phyloP scores from a whole-genome alignment of 2,888 invertebrate species.

The Tenodera sinensis region DNA sequence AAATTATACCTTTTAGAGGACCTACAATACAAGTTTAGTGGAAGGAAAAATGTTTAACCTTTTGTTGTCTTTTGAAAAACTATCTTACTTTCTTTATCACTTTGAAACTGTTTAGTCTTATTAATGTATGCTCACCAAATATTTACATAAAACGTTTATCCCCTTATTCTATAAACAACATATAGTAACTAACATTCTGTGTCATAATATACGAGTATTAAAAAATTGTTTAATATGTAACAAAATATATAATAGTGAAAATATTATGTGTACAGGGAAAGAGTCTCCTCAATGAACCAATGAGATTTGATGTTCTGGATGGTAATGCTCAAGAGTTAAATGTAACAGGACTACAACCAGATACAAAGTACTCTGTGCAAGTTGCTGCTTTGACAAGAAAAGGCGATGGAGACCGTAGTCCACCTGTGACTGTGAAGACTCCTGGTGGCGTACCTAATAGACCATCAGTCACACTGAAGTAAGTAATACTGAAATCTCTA shows the following conservation, averaged over 20 bases:
- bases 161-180: too few relatives aligned
- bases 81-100: too few relatives aligned
- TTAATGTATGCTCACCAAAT: too few relatives aligned
- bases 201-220: too few relatives aligned
- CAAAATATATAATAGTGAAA: neutral
- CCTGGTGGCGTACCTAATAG: constrained; percentile 89
- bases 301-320: constrained; percentile 81
- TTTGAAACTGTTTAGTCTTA: too few relatives aligned
- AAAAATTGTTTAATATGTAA: neutral
- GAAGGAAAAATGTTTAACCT: too few relatives aligned
- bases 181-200: too few relatives aligned
- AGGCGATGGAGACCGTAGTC: constrained; percentile 92
- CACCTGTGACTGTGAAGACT: constrained; percentile 80
- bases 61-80: too few relatives aligned
- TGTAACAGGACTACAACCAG: constrained; percentile 88
- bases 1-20: too few relatives aligned
- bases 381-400: constrained; percentile 94
- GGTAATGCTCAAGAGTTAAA: constrained; percentile 73
- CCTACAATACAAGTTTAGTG: too few relatives aligned
- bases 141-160: too few relatives aligned
- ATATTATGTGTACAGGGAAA: constrained; percentile 53
- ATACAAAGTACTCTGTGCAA: constrained; percentile 89
- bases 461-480: constrained; percentile 78
- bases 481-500: constrained; percentile 39
- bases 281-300: constrained; percentile 79